Conservation (phyloP, 2,113 vertebrate genomes). For the Nothobranchius kuhntae region DNA sequence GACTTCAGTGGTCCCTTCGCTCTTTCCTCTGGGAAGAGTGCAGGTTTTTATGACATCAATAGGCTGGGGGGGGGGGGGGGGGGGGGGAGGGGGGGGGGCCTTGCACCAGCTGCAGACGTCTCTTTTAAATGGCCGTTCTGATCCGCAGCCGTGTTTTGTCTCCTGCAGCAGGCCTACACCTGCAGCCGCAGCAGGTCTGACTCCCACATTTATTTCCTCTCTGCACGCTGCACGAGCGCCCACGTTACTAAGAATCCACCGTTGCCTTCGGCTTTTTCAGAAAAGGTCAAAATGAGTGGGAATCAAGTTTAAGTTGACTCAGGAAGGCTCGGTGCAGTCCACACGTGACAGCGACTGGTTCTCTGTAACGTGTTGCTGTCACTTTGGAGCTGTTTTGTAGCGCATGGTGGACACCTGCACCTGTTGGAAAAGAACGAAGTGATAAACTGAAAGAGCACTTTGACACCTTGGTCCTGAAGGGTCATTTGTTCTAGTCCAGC, state of each 20-base stretch:
- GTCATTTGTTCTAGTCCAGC: slow-evolving; percentile 69
- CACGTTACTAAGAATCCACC: slow-evolving; percentile 31
- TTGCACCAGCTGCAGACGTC: slow-evolving; percentile 41
- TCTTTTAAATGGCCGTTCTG: slow-evolving; percentile 44
- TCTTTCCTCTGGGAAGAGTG: slow-evolving; percentile 76
- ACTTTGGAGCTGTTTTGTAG: not conserved
- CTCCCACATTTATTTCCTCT: slow-evolving; percentile 71
- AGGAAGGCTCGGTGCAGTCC: not conserved
- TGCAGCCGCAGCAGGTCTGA: slow-evolving; percentile 69
- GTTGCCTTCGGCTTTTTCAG: slow-evolving; percentile 23
- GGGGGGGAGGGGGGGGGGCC: slow-evolving; percentile 39
- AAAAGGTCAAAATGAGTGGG: slow-evolving; percentile 60
- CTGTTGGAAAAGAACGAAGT: slow-evolving; percentile 42
- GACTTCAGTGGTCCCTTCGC: slow-evolving; percentile 45
- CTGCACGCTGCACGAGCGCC: slow-evolving; percentile 18
- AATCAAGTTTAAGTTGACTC: slow-evolving; percentile 36
- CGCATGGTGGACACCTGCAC: slow-evolving; percentile 7
- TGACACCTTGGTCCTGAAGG: slow-evolving; percentile 59
- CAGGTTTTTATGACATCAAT: slow-evolving; percentile 81
- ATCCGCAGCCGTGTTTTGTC: slow-evolving; percentile 40
- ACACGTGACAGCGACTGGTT: slow-evolving; percentile 43
- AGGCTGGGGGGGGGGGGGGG: slow-evolving; percentile 39
- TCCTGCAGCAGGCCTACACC: slow-evolving; percentile 62
- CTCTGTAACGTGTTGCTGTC: slow-evolving; percentile 35
- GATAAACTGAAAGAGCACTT: slow-evolving; percentile 47